Percentiles rank a stretch among this genome's conserved stretches.
These are phyloP conservation scores for Grapholita molesta DNA, from an alignment of 1,140 invertebrate genomes.

Conservation along the genomic window DNA sequence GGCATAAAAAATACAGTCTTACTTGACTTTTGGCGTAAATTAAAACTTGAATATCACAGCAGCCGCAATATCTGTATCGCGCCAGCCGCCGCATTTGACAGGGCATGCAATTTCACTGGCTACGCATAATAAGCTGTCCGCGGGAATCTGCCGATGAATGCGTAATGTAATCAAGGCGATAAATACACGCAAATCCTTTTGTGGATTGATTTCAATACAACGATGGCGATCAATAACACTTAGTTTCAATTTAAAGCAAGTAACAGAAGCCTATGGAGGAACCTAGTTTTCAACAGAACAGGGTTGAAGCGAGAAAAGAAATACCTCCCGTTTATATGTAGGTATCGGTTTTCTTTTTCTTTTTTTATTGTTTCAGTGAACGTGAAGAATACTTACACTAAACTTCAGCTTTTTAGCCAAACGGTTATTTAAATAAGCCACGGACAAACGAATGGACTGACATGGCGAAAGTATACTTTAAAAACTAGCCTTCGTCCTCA, in stretches of 20 bases:
- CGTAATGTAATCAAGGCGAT: conserved; percentile 59
- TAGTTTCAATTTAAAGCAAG: background rate
- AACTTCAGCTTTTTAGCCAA: too few species aligned
- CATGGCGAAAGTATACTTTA: too few species aligned
- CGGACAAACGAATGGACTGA: too few species aligned
- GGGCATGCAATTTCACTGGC: background rate
- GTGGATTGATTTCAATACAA: background rate
- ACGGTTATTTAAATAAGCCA: too few species aligned
- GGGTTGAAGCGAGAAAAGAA: too few species aligned
- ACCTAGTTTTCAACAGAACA: too few species aligned
- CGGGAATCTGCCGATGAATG: conserved; percentile 62
- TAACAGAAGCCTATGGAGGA: too few species aligned
- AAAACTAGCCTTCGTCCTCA: too few species aligned
- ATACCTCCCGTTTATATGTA: too few species aligned
- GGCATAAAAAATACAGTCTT: conserved; percentile 20
- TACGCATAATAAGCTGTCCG: conserved; percentile 53
- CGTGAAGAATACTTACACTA: too few species aligned
- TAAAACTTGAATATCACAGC: conserved; percentile 44
- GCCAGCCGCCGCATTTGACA: background rate
- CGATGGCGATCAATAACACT: background rate
- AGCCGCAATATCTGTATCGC: conserved; percentile 30
- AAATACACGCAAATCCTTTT: conserved; percentile 35
- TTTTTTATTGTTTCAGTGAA: too few species aligned
- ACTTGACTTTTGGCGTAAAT: conserved; percentile 35
- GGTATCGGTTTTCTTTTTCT: too few species aligned